Percentiles rank a stretch among this genome's conserved stretches.
These are phyloP conservation scores for Australoheros scitulus DNA, from an alignment of 2,113 vertebrate genomes.

Conservation along the genomic window DNA sequence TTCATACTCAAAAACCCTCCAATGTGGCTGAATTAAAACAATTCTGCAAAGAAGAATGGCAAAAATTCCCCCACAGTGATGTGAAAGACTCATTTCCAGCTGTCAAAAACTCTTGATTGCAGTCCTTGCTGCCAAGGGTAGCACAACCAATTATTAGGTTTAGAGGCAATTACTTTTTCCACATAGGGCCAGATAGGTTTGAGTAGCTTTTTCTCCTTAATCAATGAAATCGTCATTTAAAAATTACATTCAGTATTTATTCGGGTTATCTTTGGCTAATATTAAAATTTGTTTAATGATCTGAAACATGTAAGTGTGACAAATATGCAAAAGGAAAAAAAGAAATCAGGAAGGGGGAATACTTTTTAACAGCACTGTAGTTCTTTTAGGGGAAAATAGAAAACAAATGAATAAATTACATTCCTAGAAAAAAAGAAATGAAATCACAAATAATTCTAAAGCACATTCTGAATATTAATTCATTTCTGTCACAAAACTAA, in stretches of 20 bases:
- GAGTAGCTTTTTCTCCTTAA: neutral
- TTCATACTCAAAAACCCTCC: too few relatives aligned
- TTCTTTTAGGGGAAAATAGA: neutral
- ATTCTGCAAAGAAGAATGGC: too few relatives aligned
- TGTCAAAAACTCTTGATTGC: too few relatives aligned
- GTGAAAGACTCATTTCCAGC: too few relatives aligned
- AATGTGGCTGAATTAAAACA: too few relatives aligned
- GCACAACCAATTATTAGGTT: neutral
- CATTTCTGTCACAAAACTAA: neutral
- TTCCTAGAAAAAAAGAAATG: neutral
- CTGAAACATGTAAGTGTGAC: neutral
- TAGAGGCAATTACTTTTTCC: neutral
- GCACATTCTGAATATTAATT: neutral
- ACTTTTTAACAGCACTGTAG: neutral
- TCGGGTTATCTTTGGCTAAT: neutral
- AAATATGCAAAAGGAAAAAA: neutral
- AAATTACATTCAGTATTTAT: neutral
- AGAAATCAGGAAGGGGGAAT: neutral
- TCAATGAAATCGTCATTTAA: neutral
- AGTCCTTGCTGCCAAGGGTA: too few relatives aligned
- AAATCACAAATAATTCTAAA: neutral
- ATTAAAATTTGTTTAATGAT: neutral
- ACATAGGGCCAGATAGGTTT: neutral
- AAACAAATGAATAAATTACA: neutral
- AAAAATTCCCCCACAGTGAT: too few relatives aligned